phyloP scores from a whole-genome alignment of 2,113 vertebrate species.

The Siphamia tubifer region DNA sequence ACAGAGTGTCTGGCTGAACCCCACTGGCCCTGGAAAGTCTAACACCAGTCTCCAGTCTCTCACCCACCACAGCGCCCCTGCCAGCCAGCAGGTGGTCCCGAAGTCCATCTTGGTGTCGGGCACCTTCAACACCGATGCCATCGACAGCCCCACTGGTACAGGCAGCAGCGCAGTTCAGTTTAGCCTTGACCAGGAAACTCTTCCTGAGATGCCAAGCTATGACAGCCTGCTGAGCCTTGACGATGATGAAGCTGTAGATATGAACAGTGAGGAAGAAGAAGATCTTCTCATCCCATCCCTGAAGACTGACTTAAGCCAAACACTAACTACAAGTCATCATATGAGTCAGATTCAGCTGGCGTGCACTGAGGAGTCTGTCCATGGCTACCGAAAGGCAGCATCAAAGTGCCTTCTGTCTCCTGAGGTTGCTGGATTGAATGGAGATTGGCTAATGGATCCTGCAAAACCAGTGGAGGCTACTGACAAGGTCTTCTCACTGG shows the following conservation, averaged over 20 bases:
- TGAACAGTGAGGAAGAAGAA: conserved; percentile 14
- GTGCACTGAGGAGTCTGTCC: neutral
- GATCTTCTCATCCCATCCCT: conserved; percentile 21
- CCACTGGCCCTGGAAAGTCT: neutral
- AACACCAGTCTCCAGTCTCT: neutral
- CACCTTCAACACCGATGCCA: conserved; percentile 26
- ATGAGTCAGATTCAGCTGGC: neutral
- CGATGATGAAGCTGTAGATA: neutral
- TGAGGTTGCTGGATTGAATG: neutral
- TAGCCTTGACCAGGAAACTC: conserved; percentile 70
- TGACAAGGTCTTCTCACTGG: conserved; percentile 70
- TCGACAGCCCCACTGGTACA: conserved; percentile 31
- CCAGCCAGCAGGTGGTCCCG: conserved; percentile 23
- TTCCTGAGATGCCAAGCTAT: conserved; percentile 65
- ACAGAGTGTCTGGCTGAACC: neutral
- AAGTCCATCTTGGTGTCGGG: conserved; percentile 59
- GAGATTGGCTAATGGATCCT: conserved; percentile 13
- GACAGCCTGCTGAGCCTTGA: conserved; percentile 66
- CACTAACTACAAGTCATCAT: neutral
- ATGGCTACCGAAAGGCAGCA: neutral
- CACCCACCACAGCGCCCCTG: neutral
- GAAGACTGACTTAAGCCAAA: neutral
- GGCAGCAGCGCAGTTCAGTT: conserved; percentile 60
- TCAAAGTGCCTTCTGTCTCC: conserved; percentile 8
- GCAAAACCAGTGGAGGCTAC: neutral